These are phyloP conservation scores for Planiliza haematocheilus DNA, from an alignment of 2,113 vertebrate genomes.

Conservation along the genomic window DNA sequence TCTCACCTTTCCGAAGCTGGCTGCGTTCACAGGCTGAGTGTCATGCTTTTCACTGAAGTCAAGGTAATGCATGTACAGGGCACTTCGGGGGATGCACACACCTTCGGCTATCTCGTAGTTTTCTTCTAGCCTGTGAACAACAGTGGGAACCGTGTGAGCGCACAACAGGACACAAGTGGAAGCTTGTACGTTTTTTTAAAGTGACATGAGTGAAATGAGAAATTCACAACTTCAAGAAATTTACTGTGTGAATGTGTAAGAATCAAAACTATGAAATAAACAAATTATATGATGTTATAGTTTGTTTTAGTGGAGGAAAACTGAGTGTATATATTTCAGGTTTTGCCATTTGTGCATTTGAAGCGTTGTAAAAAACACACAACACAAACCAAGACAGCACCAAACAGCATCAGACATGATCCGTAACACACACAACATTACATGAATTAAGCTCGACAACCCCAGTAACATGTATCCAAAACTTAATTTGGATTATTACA, in stretches of 20 bases:
- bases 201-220: background rate
- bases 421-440: too few species aligned
- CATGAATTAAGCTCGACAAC: too few species aligned
- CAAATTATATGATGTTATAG: too few species aligned
- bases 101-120: slow-evolving; percentile 99
- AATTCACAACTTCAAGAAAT: background rate
- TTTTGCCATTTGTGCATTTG: too few species aligned
- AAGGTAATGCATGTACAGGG: slow-evolving; percentile 99
- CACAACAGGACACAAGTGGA: background rate
- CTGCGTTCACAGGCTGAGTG: slow-evolving; percentile 97
- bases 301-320: too few species aligned
- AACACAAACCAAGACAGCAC: too few species aligned
- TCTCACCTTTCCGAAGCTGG: slow-evolving; percentile 98
- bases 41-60: slow-evolving; percentile 99
- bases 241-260: background rate
- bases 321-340: too few species aligned
- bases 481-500: too few species aligned
- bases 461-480: too few species aligned
- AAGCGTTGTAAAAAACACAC: too few species aligned
- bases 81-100: slow-evolving; percentile 97
- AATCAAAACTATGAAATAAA: background rate
- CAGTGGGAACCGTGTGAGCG: slow-evolving; percentile 14
- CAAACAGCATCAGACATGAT: too few species aligned
- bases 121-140: slow-evolving; percentile 92
- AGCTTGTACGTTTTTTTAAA: background rate